These are phyloP conservation scores for Tetramorium bicarinatum DNA, from an alignment of 2,888 invertebrate species.

Conservation along the genomic window DNA sequence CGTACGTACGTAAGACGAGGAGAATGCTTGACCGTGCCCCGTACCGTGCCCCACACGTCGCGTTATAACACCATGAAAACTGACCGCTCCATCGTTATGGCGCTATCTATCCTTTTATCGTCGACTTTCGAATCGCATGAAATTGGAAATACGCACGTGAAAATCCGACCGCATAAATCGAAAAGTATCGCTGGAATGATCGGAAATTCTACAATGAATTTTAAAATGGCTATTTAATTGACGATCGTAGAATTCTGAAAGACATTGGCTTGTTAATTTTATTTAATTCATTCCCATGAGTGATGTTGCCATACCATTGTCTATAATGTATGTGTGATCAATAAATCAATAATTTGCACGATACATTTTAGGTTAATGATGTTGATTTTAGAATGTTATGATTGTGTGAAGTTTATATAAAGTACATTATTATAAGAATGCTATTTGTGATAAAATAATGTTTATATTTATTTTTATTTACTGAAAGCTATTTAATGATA, in stretches of 20 bases:
- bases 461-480: neutral
- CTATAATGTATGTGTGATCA: neutral
- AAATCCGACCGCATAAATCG: slow-evolving; percentile 17
- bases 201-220: neutral
- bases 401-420: neutral
- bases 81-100: slow-evolving; percentile 44
- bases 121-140: slow-evolving; percentile 59
- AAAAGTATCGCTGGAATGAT: neutral
- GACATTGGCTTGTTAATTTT: neutral
- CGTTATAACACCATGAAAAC: slow-evolving; percentile 23
- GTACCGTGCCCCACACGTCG: neutral
- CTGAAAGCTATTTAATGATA: neutral
- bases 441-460: neutral
- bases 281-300: neutral
- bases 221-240: neutral
- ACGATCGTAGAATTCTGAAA: neutral
- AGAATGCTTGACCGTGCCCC: slow-evolving; percentile 60
- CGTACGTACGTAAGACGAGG: slow-evolving; percentile 66
- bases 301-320: neutral
- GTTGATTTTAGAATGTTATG: neutral
- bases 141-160: slow-evolving; percentile 60
- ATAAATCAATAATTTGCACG: neutral
- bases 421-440: neutral
- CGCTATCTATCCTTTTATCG: slow-evolving; percentile 6
- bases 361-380: neutral